Conservation (phyloP, 1,140 invertebrate species). For the Papilio aristodemus region DNA sequence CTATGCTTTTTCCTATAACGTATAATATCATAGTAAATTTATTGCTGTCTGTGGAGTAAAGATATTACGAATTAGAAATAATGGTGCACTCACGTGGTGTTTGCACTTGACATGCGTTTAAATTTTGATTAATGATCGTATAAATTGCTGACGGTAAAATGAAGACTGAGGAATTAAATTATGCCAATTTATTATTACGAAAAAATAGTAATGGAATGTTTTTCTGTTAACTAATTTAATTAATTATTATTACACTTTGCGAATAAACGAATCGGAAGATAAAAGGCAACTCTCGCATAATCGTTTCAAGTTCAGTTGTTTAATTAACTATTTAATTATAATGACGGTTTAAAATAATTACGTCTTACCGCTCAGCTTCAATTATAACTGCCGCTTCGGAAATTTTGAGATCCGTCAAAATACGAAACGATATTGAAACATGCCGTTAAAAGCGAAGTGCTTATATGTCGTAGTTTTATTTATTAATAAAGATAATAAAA, state of each 20-base stretch:
- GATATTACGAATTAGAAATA: too few species aligned
- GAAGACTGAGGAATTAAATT: too few species aligned
- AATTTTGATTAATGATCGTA: too few species aligned
- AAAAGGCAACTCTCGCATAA: constrained; percentile 9
- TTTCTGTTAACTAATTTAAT: not conserved
- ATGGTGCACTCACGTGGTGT: too few species aligned
- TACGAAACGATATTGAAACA: not conserved
- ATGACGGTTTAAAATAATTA: not conserved
- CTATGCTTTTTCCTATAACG: too few species aligned
- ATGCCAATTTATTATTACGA: too few species aligned
- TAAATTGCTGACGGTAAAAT: too few species aligned
- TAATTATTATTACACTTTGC: not conserved
- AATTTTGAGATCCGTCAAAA: not conserved
- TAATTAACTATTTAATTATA: not conserved
- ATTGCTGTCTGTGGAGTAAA: too few species aligned
- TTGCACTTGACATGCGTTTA: too few species aligned
- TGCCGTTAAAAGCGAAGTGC: not conserved
- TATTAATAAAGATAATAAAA: too few species aligned
- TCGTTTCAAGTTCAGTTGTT: constrained; percentile 10
- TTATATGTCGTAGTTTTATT: not conserved
- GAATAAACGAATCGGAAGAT: not conserved
- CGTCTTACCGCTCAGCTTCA: not conserved
- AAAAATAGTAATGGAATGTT: too few species aligned
- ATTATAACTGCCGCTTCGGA: not conserved
- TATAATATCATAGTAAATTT: too few species aligned